These are phyloP conservation scores for Leptinotarsa defecta DNA, from an alignment of 1,140 invertebrate species.

Conservation along the genomic window DNA sequence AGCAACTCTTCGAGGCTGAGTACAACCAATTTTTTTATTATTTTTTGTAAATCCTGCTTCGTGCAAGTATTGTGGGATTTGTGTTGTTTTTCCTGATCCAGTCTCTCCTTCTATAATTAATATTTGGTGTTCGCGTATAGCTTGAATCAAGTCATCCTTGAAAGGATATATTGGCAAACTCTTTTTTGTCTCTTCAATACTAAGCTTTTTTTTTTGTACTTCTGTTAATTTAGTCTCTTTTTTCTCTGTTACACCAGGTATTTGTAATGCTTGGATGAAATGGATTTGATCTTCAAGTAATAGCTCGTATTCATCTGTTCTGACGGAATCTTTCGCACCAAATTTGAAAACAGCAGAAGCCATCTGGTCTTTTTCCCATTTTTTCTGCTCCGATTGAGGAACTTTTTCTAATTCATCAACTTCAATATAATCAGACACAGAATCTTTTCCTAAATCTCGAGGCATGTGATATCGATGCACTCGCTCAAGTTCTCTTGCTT, in stretches of 20 bases:
- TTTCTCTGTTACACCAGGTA: constrained; percentile 70
- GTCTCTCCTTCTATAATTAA: constrained; percentile 97
- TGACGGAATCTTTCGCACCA: constrained; percentile 83
- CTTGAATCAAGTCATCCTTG: constrained; percentile 84
- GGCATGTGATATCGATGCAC: constrained; percentile 95
- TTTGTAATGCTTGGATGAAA: constrained; percentile 91
- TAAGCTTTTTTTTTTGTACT: constrained; percentile 75
- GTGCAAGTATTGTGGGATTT: constrained; percentile 96
- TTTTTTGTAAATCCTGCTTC: constrained; percentile 87
- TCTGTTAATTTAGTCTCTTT: constrained; percentile 66
- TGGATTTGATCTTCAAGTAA: constrained; percentile 96
- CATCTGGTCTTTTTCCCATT: constrained; percentile 99
- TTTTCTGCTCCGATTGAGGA: constrained; percentile 91
- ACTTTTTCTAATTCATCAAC: constrained; percentile 84
- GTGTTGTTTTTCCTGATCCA: constrained; percentile 97
- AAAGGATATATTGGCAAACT: constrained; percentile 96
- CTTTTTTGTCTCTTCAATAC: constrained; percentile 90
- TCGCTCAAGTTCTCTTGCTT: constrained; percentile 88
- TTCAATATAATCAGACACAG: constrained; percentile 80
- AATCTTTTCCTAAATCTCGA: constrained; percentile 72
- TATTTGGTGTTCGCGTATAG: constrained; percentile 87
- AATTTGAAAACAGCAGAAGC: constrained; percentile 89
- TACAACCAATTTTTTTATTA: constrained; percentile 88
- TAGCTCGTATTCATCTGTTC: constrained; percentile 88
- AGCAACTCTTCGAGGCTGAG: constrained; percentile 95